These are phyloP conservation scores for Melanostoma mellinum DNA, from an alignment of 2,888 invertebrate species.

Conservation along the genomic window DNA sequence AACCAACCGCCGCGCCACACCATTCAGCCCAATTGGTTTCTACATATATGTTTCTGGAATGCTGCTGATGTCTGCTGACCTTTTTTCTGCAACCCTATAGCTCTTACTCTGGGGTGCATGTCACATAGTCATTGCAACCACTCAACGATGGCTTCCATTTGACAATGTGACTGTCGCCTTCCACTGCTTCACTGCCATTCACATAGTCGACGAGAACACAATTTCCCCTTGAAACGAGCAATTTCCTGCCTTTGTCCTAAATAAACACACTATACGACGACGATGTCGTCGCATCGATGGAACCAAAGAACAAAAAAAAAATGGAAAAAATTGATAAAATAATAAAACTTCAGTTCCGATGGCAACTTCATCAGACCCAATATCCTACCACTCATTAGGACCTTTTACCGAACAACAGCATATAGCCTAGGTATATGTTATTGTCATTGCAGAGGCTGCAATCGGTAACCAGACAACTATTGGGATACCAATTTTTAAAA, in stretches of 20 bases:
- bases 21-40: slow-evolving; percentile 11
- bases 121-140: slow-evolving; percentile 56
- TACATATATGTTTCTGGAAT: slow-evolving; percentile 14
- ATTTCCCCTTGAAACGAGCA: slow-evolving; percentile 72
- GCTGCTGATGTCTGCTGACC: background rate
- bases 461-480: slow-evolving; percentile 31
- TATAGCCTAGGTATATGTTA: slow-evolving; percentile 30
- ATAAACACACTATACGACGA: slow-evolving; percentile 53
- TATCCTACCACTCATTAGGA: slow-evolving; percentile 55
- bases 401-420: slow-evolving; percentile 33
- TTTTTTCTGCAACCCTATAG: slow-evolving; percentile 38
- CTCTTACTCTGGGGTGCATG: slow-evolving; percentile 6
- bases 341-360: slow-evolving; percentile 57
- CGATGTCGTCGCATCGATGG: slow-evolving; percentile 33
- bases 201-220: slow-evolving; percentile 52
- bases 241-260: slow-evolving; percentile 72
- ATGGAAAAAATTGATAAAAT: slow-evolving; percentile 54
- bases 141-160: slow-evolving; percentile 68
- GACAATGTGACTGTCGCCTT: slow-evolving; percentile 67
- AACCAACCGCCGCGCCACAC: slow-evolving; percentile 49
- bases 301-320: slow-evolving; percentile 45
- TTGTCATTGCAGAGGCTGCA: slow-evolving; percentile 40
- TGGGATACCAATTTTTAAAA: slow-evolving; percentile 42
- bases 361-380: slow-evolving; percentile 44
- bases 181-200: slow-evolving; percentile 44